Base-by-base conservation (phyloP, 2,888 invertebrate genomes). In the Rhopalosiphum nymphaeae region DNA sequence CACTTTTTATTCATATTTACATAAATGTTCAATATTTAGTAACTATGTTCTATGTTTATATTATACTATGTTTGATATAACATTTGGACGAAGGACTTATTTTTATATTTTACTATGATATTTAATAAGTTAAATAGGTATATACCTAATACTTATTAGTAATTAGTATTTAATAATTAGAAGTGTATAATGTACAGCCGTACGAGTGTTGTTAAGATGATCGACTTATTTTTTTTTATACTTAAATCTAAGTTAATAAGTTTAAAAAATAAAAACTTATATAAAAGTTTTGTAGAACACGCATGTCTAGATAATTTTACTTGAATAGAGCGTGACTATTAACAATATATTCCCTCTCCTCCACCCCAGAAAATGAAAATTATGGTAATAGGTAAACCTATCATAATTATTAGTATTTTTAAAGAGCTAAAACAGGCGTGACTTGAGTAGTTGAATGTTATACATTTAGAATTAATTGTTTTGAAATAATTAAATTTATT, bases 281-380 rank as follows among this genome's bases (percentile, higher is more conserved):
- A 92, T 9, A 21, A 53, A 78, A 42, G 4, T 89, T 46, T 78
- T 21, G 36, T 46, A 57, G 10, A 9, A 86, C 26, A 85, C 36
- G 44, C 86, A 36, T 91, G 90, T 53, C 61, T 49, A 42, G 3
- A n/a, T 91, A 93, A 46, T 87, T 78, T 78, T 86, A 86, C 49
- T 42, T 21, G 53, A 87, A 44, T 87, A 86, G 67, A 61, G 86
- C 94, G 94, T 94, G 91, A 67, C 67, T 67, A 36, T 91, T 53
- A 46, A 94, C 91, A 53, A 87, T 94, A 91, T 67, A 21, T 53
- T 53, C 21, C 11, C 26, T 2, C 5, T 13, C 13, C n/a, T 3
- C 29, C 3, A 3, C 2, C 2, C n/a, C n/a, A 78, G 36, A 53
- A 53, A 42, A 88, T n/a, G n/a, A 42, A 10, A 61, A 84, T 78